These are phyloP conservation scores for Metopolophium dirhodum DNA, from an alignment of 1,140 invertebrate genomes.

Conservation along the genomic window DNA sequence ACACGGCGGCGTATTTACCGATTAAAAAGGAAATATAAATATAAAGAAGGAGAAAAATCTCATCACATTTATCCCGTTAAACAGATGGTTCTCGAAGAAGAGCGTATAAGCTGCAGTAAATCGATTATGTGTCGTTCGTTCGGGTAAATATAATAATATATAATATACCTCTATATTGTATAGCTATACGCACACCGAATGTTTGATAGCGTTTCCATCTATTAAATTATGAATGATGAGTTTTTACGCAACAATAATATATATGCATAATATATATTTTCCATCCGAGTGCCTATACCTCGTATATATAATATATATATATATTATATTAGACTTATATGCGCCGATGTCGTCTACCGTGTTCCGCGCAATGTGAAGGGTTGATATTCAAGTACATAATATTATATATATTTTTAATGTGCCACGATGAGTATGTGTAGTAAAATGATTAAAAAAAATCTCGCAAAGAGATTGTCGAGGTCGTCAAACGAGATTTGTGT, in stretches of 20 bases:
- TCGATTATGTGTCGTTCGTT: slow-evolving; percentile 1
- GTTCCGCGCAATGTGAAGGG: background rate
- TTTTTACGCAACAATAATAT: background rate
- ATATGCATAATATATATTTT: background rate
- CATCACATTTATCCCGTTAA: background rate
- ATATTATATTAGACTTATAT: background rate
- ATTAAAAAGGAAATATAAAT: background rate
- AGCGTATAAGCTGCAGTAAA: background rate
- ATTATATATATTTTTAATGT: background rate
- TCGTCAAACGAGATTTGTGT: background rate
- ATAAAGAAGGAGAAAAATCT: background rate
- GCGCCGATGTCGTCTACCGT: background rate
- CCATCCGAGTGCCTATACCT: background rate
- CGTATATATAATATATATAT: background rate
- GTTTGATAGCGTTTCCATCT: background rate
- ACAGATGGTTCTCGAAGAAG: background rate
- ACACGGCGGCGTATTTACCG: background rate
- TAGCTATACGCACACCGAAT: background rate
- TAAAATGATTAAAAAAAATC: slow-evolving; percentile 8
- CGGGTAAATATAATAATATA: background rate
- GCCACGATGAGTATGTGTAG: background rate
- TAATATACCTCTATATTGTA: background rate
- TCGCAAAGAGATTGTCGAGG: background rate
- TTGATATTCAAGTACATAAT: background rate
- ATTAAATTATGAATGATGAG: slow-evolving; percentile 9